Conservation (phyloP, 1,140 invertebrate species). For the Drosophila serrata region DNA sequence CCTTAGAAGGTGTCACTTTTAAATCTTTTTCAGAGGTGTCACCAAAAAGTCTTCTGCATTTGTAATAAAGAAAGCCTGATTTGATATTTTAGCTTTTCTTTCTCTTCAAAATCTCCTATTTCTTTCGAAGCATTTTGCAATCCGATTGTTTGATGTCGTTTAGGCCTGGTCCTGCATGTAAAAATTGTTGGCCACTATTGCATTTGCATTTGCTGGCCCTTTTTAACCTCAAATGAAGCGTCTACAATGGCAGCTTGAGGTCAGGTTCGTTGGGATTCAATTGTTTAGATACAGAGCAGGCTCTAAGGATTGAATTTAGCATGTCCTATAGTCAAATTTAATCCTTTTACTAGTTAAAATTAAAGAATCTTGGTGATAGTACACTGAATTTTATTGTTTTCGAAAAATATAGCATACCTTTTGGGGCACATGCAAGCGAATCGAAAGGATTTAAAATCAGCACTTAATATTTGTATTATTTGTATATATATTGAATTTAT, state of each 20-base stretch:
- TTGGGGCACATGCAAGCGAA: background rate
- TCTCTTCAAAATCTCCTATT: background rate
- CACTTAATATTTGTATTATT: background rate
- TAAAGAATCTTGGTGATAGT: background rate
- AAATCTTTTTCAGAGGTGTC: background rate
- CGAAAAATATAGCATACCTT: background rate
- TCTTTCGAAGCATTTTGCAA: background rate
- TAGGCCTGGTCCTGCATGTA: conserved; percentile 5
- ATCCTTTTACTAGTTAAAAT: background rate
- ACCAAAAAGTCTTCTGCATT: background rate
- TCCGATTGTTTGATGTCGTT: conserved; percentile 9
- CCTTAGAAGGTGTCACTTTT: background rate
- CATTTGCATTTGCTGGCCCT: conserved; percentile 19
- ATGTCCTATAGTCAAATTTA: too few species aligned
- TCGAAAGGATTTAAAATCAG: background rate
- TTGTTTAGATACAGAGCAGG: conserved; percentile 24
- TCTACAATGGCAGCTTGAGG: conserved; percentile 70
- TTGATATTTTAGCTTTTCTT: background rate
- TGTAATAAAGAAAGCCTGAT: background rate
- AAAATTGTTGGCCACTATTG: conserved; percentile 21
- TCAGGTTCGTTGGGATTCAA: conserved; percentile 41
- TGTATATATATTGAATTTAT: background rate
- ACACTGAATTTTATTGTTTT: background rate
- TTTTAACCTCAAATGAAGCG: conserved; percentile 72
- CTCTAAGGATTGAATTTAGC: background rate